Conservation (phyloP, 2,797 vertebrate species). For the Hybognathus amarus region DNA sequence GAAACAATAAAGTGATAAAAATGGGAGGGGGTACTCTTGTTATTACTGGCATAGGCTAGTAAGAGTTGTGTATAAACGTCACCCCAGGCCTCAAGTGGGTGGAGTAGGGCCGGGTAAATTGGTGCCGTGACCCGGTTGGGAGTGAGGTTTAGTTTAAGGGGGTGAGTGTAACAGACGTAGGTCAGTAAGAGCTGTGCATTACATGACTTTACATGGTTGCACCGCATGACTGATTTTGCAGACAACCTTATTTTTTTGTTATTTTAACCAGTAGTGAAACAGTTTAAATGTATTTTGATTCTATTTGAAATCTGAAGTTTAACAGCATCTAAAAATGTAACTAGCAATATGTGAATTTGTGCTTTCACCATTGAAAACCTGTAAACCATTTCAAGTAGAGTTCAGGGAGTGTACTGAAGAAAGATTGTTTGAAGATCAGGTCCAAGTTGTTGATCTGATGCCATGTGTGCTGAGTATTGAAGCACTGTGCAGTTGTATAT, state of each 20-base stretch:
- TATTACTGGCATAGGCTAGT: too few species aligned
- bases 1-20: background rate
- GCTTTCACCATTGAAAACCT: slow-evolving; percentile 20
- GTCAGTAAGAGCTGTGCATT: too few species aligned
- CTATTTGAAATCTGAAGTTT: background rate
- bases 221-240: background rate
- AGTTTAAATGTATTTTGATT: background rate
- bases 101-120: too few species aligned
- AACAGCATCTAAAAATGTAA: background rate
- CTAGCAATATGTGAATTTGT: background rate
- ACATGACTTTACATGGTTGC: background rate
- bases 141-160: too few species aligned
- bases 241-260: background rate
- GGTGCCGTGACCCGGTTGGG: too few species aligned
- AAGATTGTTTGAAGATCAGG: slow-evolving; percentile 36
- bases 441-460: slow-evolving; percentile 64
- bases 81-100: too few species aligned
- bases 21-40: background rate
- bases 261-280: background rate
- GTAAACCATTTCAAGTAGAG: slow-evolving; percentile 43
- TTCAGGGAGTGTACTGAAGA: slow-evolving; percentile 39
- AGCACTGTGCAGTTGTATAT: slow-evolving; percentile 62
- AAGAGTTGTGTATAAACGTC: too few species aligned
- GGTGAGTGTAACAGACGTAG: too few species aligned
- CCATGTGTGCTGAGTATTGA: slow-evolving; percentile 68